phyloP scores from a whole-genome alignment of 2,888 invertebrate species.

The Lasioglossum marginatum region DNA sequence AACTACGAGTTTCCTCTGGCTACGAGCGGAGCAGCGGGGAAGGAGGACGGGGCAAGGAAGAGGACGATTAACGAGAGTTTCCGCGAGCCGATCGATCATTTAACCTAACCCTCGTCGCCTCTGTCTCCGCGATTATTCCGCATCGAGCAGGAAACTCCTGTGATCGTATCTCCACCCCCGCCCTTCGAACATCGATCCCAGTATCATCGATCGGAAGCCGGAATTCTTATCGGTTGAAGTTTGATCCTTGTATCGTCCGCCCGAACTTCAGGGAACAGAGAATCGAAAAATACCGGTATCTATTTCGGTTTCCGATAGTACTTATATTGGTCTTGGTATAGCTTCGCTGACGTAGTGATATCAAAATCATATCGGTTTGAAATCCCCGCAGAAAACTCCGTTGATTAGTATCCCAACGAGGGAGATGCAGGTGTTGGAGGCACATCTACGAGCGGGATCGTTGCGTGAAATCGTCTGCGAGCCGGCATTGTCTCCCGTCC shows the following conservation, averaged over 20 bases:
- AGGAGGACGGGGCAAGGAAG: slow-evolving; percentile 66
- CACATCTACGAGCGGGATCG: slow-evolving; percentile 43
- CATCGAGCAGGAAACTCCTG: slow-evolving; percentile 44
- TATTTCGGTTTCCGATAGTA: no score
- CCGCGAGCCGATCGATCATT: slow-evolving; percentile 77
- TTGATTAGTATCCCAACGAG: slow-evolving; percentile 62
- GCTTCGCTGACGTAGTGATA: not conserved
- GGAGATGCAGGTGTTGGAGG: slow-evolving; percentile 52
- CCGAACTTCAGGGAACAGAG: not conserved
- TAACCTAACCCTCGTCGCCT: slow-evolving; percentile 50
- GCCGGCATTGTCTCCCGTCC: slow-evolving; percentile 57
- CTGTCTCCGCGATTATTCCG: slow-evolving; percentile 60
- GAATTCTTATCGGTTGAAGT: not conserved
- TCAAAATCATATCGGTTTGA: not conserved
- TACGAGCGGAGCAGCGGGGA: slow-evolving; percentile 33
- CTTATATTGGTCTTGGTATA: no score
- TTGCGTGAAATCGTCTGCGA: slow-evolving; percentile 43
- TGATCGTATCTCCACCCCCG: not conserved
- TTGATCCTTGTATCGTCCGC: not conserved
- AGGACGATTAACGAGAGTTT: slow-evolving; percentile 78
- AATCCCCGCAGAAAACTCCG: not conserved
- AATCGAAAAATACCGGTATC: no score
- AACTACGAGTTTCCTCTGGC: slow-evolving; percentile 59
- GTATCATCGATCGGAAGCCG: not conserved
- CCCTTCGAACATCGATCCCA: not conserved